Base-by-base conservation (phyloP, 2,888 invertebrate genomes). In the Tiphia femorata region DNA sequence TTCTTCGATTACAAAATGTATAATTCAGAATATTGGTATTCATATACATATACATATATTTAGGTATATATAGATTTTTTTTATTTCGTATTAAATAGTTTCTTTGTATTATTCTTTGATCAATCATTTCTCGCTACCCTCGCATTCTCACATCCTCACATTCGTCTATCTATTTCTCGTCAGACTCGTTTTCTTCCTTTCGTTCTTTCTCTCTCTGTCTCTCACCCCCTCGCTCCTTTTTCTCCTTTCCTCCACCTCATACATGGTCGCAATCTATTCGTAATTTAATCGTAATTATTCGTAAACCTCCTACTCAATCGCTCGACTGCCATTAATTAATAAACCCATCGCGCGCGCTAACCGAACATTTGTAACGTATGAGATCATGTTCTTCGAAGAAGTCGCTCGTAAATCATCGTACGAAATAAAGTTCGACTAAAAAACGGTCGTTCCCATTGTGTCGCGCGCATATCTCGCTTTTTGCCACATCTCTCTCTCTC, bases 381-480 rank as follows among this genome's bases (percentile, higher is more conserved):
- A 74, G 74, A 74, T 74, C 74, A 74, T 71, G 57, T 65, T 58
- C 10, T 53, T 59, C 64, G 62, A 66, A 56, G 59, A 56, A 62
- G 58, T 53, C 52, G 60, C 62, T 52, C 56, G 51, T 52, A 46
- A 52, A 61, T 54, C 35, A 37, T 2, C 17, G 19, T 37, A 37
- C 37, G 17, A 37, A 37, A 37, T 4, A 3, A 5, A 7, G n/a
- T 17, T 16, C 16, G 37, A 8, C 25, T 48, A 21, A 4, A 8
- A n/a, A 23, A 27, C 12, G 8, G 12, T 12, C 30, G n/a, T 20
- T 1, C 4, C 1, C 14, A 16, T 33, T 4, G 20, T 38, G 3
- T 14, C 0, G 20, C n/a, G 2, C 2, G 14, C n/a, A 3, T 19
- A 8, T 19, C 19, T 40, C 6, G 27, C 23, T 16, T 10, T 7